A percentile compares a stretch with the other conserved stretches of the same genome.
Evolutionary conservation across 2,113 vertebrate genomes (phyloP).

Genomic region (Zosterops japonicus): DNA sequence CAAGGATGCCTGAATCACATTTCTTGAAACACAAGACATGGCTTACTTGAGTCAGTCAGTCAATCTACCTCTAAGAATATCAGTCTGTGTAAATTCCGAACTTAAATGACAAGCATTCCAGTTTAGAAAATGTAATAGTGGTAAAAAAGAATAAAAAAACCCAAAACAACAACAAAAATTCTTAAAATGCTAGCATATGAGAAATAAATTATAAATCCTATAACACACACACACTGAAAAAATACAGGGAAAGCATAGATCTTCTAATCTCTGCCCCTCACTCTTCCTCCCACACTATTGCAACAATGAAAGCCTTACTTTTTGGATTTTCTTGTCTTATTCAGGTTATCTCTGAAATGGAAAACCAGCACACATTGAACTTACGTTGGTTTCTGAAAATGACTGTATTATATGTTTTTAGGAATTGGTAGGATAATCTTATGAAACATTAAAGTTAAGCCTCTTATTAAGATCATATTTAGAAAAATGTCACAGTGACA

Average conservation of each 20-base stretch:
- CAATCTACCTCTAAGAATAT: neutral
- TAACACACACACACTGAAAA: neutral
- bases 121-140: neutral
- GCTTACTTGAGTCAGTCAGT: neutral
- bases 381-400: neutral
- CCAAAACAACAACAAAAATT: neutral
- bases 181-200: neutral
- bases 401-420: neutral
- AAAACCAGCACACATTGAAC: neutral
- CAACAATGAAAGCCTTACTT: neutral
- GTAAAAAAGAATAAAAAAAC: neutral
- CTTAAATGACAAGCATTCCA: neutral
- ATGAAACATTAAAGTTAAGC: neutral
- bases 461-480: slow-evolving; percentile 24
- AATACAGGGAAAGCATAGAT: neutral
- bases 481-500: slow-evolving; percentile 43
- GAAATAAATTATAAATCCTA: neutral
- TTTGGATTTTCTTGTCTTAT: slow-evolving; percentile 6
- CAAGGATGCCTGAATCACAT: neutral
- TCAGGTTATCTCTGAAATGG: slow-evolving; percentile 6
- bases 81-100: neutral
- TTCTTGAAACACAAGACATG: neutral
- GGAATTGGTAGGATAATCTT: slow-evolving; percentile 2
- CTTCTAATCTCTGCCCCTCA: neutral
- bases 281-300: neutral